Evolutionary conservation across 2,113 vertebrate genomes (phyloP), one percentile per base, ranked within the genome.

Genomic region (Ceyx cyanopectus): DNA sequence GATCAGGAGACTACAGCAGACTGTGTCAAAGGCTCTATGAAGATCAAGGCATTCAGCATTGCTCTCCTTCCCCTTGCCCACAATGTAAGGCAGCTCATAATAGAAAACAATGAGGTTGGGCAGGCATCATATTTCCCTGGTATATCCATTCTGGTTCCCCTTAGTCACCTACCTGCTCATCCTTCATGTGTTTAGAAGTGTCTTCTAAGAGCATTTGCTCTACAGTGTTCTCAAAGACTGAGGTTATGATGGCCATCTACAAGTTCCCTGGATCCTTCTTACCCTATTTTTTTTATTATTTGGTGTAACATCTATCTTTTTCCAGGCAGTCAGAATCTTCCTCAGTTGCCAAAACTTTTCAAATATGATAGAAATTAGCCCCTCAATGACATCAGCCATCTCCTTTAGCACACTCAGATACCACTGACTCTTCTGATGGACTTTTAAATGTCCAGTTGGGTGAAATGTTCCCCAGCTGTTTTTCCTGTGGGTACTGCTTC

Each of bases 381-480:
- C 26, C 9, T 30, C 7, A 37, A 12, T 58, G 32, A 41, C 17
- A 70, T 67, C 78, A 81, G 6, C 60, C 45, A 61, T 13, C 23
- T 85, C 41, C 68, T 84, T 74, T 15, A 89, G 56, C 37, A 92
- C 14, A 7, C 21, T 73, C 0, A 0, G 12, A 48, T 76, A 10
- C 12, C 37, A 9, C 21, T n/a, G 4, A 13, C 24, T 66, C 19
- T 5, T 77, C 41, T 21, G n/a, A 73, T 34, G n/a, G 40, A 29
- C 20, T 34, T 40, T 7, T 16, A 3, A 10, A 21, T 0, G 0
- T 58, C 14, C 60, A 30, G 1, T 5, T 26, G 30, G 29, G 17
- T 21, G 27, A 86, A 53, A 20, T 21, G 15, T 69, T 54, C 12
- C 22, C 23, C 53, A 74, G 0, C 1, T 69, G 22, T 37, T 78